Conservation (phyloP, 1,140 invertebrate genomes). For the Camponotus vicinus region DNA sequence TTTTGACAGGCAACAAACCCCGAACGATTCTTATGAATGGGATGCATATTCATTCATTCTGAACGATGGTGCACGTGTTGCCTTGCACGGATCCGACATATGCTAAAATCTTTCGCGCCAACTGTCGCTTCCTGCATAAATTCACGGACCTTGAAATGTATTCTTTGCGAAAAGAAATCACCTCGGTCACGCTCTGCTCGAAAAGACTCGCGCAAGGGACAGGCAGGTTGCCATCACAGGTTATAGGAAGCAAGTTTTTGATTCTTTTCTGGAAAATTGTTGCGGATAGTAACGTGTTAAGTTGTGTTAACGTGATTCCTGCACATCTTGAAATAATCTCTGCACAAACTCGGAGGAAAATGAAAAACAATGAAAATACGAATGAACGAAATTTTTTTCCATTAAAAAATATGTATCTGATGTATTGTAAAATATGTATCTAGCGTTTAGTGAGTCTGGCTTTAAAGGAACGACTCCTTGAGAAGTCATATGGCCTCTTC, state of each 20-base stretch:
- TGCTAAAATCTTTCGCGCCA: conserved; percentile 82
- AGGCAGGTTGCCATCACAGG: conserved; percentile 35
- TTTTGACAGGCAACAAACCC: conserved; percentile 23
- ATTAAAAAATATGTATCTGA: background rate
- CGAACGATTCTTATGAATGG: conserved; percentile 70
- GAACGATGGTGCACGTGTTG: conserved; percentile 71
- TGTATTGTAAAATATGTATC: background rate
- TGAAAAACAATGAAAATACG: background rate
- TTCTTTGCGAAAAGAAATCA: conserved; percentile 78
- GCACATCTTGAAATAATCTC: background rate
- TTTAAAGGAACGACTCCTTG: background rate
- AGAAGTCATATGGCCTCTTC: conserved; percentile 6
- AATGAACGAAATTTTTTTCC: background rate
- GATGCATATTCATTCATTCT: conserved; percentile 81
- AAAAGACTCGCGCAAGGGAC: conserved; percentile 55
- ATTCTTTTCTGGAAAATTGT: conserved; percentile 4
- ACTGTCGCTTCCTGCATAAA: conserved; percentile 84
- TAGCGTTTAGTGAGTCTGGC: background rate
- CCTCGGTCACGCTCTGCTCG: conserved; percentile 64
- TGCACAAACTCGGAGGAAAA: background rate
- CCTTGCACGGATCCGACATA: conserved; percentile 78
- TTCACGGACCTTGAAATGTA: conserved; percentile 83
- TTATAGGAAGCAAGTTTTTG: conserved; percentile 40
- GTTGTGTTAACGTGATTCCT: background rate
- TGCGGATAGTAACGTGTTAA: background rate